Evolutionary conservation across 2,113 vertebrate genomes (phyloP), one percentile per base, ranked within the genome.

Genomic region (Arizona elegans): DNA sequence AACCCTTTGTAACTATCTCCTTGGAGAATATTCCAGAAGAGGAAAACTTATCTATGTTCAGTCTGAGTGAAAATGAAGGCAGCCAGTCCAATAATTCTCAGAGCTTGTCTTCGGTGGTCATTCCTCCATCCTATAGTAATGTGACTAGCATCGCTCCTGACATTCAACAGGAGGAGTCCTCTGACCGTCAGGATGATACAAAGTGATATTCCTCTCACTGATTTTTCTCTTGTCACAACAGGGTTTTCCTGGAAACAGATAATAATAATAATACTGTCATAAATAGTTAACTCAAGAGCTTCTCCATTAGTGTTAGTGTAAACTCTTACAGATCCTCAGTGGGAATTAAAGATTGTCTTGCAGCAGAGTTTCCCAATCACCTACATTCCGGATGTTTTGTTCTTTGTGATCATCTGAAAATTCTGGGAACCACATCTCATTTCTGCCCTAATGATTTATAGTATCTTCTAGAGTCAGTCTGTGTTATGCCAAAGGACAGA

Each of bases 91-190:
- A 97, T 58, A 94, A 92, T 88, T 92, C 93, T 26, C 90, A 93
- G 75, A 96, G 97, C 43, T 54, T 94, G 43, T 97, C 96, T 92
- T 95, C 95, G 86, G 90, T 97, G 55, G 98, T 98, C 0, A 98
- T 98, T 0, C 98, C 98, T 6, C 98, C 98, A 2, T 98, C 97
- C 86, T 98, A 98, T 65, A 97, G 98, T 96, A 98, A 97, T 24
- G 96, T 97, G 70, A 98, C 98, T 15, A 94, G 97, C 91, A 96
- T 95, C 55, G 95, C 94, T 0, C 97, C 94, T 0, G 94, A 97
- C n/a, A 94, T 96, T 24, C 95, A 97, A 65, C 96, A 96, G 59
- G 75, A 90, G 59, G 87, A 24, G 24, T 29, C 59, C 15, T 21
- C 43, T 65, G 85, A 90, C 89, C 92, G 7, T 0, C 1, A 1